Evolutionary conservation across 2,113 vertebrate species (phyloP).

Genomic region (Amphilophus citrinellus): DNA sequence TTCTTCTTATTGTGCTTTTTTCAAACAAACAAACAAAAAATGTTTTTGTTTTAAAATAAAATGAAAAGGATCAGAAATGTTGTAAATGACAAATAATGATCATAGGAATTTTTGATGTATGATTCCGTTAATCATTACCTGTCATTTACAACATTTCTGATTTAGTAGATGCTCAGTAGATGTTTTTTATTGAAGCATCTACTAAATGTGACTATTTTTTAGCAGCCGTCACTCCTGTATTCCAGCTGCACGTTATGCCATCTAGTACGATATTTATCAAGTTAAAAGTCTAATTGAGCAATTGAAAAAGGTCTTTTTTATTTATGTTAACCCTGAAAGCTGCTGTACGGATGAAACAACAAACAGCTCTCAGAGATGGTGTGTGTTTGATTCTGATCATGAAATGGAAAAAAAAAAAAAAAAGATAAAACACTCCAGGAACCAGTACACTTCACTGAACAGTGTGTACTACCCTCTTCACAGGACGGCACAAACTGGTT

Average conservation of each 20-base stretch:
- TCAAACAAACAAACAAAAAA: not conserved
- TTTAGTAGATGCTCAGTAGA: not conserved
- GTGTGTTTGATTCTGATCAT: not conserved
- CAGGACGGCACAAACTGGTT: not conserved
- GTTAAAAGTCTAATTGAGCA: not conserved
- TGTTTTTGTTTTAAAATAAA: not conserved
- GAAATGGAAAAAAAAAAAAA: not conserved
- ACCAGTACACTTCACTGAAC: not conserved
- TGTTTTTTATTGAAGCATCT: rapidly evolving
- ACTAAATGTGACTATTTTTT: not conserved
- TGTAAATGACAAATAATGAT: too few relatives aligned
- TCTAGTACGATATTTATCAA: not conserved
- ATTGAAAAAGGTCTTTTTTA: not conserved
- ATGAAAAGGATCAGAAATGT: not conserved
- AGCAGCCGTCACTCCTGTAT: not conserved
- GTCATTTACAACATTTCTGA: too few relatives aligned
- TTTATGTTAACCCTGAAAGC: not conserved
- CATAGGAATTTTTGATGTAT: too few relatives aligned
- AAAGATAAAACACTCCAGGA: not conserved
- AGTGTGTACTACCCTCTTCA: not conserved
- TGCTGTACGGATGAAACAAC: not conserved
- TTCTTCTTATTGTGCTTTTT: not conserved
- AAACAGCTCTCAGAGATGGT: not conserved
- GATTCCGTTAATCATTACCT: too few relatives aligned
- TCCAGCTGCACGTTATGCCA: not conserved